Evolutionary conservation across 2,113 vertebrate genomes (phyloP).

Genomic region (Macaca nemestrina): DNA sequence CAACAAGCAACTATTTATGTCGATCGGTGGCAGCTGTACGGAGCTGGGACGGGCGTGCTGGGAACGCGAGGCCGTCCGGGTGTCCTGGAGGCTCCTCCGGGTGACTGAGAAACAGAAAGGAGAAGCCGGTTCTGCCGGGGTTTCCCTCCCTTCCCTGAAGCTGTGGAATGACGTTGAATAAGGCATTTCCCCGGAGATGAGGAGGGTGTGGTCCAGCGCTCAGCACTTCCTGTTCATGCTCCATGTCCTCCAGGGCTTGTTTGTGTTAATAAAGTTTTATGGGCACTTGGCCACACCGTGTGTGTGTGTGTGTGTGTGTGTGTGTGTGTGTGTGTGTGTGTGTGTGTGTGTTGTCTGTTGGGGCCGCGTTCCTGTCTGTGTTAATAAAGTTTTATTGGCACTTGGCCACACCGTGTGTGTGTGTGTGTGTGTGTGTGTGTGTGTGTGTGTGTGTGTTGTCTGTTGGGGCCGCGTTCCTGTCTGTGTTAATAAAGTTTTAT

Average conservation of each 20-base stretch:
- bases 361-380: not conserved
- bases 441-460: not conserved
- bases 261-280: slow-evolving; percentile 10
- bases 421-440: no score
- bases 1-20: not conserved
- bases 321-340: not conserved
- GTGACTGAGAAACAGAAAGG: not conserved
- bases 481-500: no score
- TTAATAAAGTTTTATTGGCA: no score
- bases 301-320: no score
- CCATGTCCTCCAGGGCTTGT: not conserved
- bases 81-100: not conserved
- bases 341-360: not conserved
- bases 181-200: not conserved
- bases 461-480: not conserved
- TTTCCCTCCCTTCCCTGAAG: not conserved
- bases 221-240: not conserved
- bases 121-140: not conserved
- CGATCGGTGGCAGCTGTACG: not conserved
- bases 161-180: not conserved
- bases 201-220: not conserved
- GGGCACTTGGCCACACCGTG: not conserved
- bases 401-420: no score
- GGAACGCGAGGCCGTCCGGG: not conserved
- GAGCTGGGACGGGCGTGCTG: not conserved